phyloP scores from a whole-genome alignment of 2,888 invertebrate species.

The Scrobipalpa costella region DNA sequence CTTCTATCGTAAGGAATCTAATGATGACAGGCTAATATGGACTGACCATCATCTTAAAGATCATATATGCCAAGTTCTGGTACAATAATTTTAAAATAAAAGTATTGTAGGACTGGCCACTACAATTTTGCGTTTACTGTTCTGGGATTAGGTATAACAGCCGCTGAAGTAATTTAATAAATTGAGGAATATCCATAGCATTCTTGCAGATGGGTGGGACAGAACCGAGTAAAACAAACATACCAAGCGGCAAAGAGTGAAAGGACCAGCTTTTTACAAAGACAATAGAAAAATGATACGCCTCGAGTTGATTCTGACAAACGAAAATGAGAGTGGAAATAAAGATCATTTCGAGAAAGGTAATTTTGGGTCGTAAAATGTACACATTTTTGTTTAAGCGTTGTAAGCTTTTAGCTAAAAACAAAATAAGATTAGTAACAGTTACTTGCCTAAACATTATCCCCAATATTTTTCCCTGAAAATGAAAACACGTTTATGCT shows the following conservation, averaged over 20 bases:
- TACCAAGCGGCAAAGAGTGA: slow-evolving; percentile 51
- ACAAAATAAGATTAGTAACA: background rate
- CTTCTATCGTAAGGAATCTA: slow-evolving; percentile 31
- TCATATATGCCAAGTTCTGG: background rate
- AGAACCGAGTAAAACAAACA: slow-evolving; percentile 49
- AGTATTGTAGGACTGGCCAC: background rate
- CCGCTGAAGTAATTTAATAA: too few species aligned
- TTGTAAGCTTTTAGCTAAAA: background rate
- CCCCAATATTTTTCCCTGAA: too few species aligned
- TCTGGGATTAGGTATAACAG: too few species aligned
- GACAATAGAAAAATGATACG: slow-evolving; percentile 65
- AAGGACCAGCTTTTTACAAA: slow-evolving; percentile 50
- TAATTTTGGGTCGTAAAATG: background rate
- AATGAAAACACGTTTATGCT: too few species aligned
- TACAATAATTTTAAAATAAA: background rate
- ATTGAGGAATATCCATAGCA: slow-evolving; percentile 39
- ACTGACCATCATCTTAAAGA: slow-evolving; percentile 24
- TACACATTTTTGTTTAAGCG: background rate
- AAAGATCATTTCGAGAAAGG: background rate
- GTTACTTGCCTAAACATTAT: too few species aligned
- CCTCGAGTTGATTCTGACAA: slow-evolving; percentile 36
- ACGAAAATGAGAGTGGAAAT: slow-evolving; percentile 48
- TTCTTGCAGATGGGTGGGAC: slow-evolving; percentile 40
- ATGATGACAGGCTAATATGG: slow-evolving; percentile 35
- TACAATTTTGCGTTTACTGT: background rate